A percentile compares a stretch with the other conserved stretches of the same genome.
Evolutionary conservation across 2,797 vertebrate genomes (phyloP).

Genomic region (Lagodon rhomboides): DNA sequence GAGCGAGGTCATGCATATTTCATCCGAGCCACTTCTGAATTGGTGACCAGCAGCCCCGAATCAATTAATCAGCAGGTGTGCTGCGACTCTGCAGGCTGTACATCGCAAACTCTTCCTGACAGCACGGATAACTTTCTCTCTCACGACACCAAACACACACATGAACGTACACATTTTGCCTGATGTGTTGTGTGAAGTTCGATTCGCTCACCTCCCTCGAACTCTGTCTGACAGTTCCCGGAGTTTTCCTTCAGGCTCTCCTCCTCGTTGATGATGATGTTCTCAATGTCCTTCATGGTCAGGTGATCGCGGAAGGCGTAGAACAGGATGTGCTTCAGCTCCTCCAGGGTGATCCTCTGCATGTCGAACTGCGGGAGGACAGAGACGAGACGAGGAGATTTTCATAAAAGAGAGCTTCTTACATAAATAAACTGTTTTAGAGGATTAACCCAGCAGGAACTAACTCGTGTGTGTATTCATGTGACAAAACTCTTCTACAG

Average conservation of each 20-base stretch:
- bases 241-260: constrained; percentile 97
- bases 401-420: not conserved
- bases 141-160: constrained; percentile 5
- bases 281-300: constrained; percentile 99
- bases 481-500: not conserved
- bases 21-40: constrained; percentile 48
- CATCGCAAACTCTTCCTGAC: constrained; percentile 58
- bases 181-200: constrained; percentile 18
- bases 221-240: constrained; percentile 96
- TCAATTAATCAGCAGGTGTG: constrained; percentile 78
- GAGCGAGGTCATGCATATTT: constrained; percentile 69
- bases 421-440: constrained; percentile 4
- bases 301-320: constrained; percentile 98
- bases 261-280: constrained; percentile 99
- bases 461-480: not conserved
- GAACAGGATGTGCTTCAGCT: constrained; percentile 98
- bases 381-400: constrained; percentile 6
- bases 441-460: not conserved
- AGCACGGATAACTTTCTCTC: constrained; percentile 24
- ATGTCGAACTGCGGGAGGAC: constrained; percentile 94
- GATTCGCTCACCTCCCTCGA: constrained; percentile 90
- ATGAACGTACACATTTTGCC: constrained; percentile 16
- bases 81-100: constrained; percentile 37
- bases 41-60: constrained; percentile 50
- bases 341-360: constrained; percentile 97